Conservation (phyloP, 1,140 invertebrate species). For the Trichoplusia ni region DNA sequence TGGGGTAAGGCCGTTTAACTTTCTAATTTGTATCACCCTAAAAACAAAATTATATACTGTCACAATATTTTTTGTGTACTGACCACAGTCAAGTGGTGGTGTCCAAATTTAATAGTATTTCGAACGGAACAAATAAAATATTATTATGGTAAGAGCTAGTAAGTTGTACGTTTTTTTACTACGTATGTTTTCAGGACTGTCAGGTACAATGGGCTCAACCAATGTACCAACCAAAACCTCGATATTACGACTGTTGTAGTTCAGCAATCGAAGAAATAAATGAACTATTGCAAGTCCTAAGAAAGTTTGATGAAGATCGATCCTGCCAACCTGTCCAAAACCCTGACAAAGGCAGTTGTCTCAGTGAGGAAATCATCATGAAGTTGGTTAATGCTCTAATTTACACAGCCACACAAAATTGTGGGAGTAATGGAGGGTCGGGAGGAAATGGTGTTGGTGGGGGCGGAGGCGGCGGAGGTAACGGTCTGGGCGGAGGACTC, state of each 20-base stretch:
- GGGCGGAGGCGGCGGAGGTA: background rate
- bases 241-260: slow-evolving; percentile 24
- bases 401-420: slow-evolving; percentile 43
- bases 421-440: background rate
- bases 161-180: too few species aligned
- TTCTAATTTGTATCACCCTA: too few species aligned
- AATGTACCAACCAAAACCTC: background rate
- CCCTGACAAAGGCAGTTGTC: too few species aligned
- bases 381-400: slow-evolving; percentile 66
- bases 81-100: too few species aligned
- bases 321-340: too few species aligned
- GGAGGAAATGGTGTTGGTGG: background rate
- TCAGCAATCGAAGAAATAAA: slow-evolving; percentile 26
- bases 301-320: slow-evolving; percentile 46
- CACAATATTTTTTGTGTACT: too few species aligned
- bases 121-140: too few species aligned
- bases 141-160: too few species aligned
- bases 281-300: slow-evolving; percentile 12
- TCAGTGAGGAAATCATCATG: slow-evolving; percentile 58
- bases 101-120: too few species aligned
- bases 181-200: background rate
- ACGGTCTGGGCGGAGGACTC: background rate
- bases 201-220: slow-evolving; percentile 13
- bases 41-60: too few species aligned
- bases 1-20: slow-evolving; percentile 22